Base-by-base conservation (phyloP, 2,113 vertebrate species). In the Tachysurus fulvidraco region DNA sequence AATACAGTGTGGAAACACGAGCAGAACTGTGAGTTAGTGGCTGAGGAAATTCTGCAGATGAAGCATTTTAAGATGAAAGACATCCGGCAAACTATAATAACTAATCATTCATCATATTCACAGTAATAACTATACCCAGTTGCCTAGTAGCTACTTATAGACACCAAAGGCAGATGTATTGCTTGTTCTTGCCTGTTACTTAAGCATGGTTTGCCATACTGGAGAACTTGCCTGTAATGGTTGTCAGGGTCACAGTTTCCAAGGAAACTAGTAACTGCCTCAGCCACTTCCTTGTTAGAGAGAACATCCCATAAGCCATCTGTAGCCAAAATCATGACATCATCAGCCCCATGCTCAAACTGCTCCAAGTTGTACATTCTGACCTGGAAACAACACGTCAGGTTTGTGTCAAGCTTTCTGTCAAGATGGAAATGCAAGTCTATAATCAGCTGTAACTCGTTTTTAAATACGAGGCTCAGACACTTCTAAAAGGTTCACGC, bases 241-340 rank as follows among this genome's bases (percentile, higher is more conserved):
- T 99, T 98, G 89, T 98, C 98, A 0, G 97, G 97, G 90, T 98
- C 97, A 92, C 98, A 99, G 94, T 99, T 98, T 71, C 96, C 96
- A 93, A 99, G 96, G 93, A 98, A 99, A 91, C 95, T 95, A 89
- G 96, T 95, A 90, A 99, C 91, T 0, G 96, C 96, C 92, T 98
- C 98, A 10, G 96, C 95, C 73, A 98, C 98, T 95, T 99, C 98
- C 95, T 98, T 96, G 92, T 97, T 99, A 81, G 96, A 96, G 82
- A 99, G 94, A 67, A 99, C 98, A 85, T 99, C 98, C 98, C 98
- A 99, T 89, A 99, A 97, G 50, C 98, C 98, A 16, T 99, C 98
- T 0, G 98, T 99, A 89, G 97, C 98, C 90, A 99, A 90, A 87
- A 99, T 96, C 84, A 99, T 93, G 41, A 98, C 97, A 57, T 99